phyloP scores from a whole-genome alignment of 2,797 vertebrate genomes.

The Malacoraja senta region DNA sequence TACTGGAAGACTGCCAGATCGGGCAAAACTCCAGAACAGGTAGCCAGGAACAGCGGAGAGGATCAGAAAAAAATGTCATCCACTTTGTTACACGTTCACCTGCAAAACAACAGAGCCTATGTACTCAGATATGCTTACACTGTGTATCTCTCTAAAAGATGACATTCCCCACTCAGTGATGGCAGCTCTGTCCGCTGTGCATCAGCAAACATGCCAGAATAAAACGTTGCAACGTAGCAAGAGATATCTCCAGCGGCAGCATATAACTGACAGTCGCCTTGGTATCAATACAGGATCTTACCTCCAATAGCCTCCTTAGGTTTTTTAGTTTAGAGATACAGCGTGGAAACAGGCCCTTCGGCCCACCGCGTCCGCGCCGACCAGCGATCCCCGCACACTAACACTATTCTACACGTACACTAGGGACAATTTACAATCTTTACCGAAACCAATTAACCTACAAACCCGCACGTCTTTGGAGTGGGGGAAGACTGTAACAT shows the following conservation, averaged over 20 bases:
- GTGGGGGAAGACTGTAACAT: no score
- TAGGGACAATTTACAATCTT: no score
- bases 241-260: not conserved
- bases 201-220: not conserved
- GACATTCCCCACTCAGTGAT: not conserved
- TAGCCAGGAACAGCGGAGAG: not conserved
- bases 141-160: not conserved
- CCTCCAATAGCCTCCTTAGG: no score
- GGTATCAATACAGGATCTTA: not conserved
- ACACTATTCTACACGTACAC: no score
- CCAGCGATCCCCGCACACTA: no score
- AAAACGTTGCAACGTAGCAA: not conserved
- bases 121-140: not conserved
- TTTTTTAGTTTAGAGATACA: no score
- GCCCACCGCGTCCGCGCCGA: no score
- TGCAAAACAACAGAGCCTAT: not conserved
- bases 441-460: no score
- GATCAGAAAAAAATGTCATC: not conserved
- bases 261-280: not conserved
- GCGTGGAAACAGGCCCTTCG: no score
- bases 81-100: not conserved
- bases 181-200: not conserved
- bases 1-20: not conserved
- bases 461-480: no score
- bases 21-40: not conserved